A percentile compares a stretch with the other conserved stretches of the same genome.
These are phyloP conservation scores for Notiomystis cincta DNA, from an alignment of 2,113 vertebrate genomes.

Conservation along the genomic window DNA sequence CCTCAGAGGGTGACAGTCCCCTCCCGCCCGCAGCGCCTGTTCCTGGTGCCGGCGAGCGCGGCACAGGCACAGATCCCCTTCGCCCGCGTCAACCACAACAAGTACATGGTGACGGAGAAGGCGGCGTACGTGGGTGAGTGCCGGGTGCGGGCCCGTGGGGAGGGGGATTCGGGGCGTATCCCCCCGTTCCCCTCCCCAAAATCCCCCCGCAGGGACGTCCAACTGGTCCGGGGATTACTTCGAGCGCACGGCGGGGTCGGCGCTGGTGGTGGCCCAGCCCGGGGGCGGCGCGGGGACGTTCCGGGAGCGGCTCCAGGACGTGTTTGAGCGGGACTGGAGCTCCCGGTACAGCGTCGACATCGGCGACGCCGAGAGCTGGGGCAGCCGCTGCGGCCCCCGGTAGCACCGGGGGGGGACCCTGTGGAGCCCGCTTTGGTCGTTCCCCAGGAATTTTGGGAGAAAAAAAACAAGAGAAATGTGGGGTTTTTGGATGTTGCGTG, in stretches of 20 bases:
- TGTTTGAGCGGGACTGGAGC: constrained; percentile 86
- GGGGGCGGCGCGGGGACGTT: constrained; percentile 43
- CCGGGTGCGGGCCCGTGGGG: neutral
- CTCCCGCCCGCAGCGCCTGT: constrained; percentile 32
- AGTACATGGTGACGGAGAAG: constrained; percentile 91
- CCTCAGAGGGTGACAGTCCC: neutral
- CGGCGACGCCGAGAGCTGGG: neutral
- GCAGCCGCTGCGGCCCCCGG: constrained; percentile 3
- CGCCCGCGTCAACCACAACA: constrained; percentile 88
- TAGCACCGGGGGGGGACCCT: neutral
- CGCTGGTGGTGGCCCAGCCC: constrained; percentile 81
- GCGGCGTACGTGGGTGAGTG: constrained; percentile 81
- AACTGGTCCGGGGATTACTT: constrained; percentile 94
- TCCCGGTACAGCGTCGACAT: constrained; percentile 77
- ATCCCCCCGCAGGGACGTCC: constrained; percentile 76
- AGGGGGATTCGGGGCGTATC: no score
- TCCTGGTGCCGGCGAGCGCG: constrained; percentile 60
- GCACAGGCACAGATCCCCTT: constrained; percentile 80
- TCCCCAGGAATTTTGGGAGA: neutral
- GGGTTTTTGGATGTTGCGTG: neutral
- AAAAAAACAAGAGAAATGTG: neutral
- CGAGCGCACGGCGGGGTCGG: constrained; percentile 78
- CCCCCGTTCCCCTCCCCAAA: neutral
- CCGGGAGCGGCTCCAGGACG: constrained; percentile 72
- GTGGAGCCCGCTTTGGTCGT: no score